Base-by-base conservation (phyloP, 1,140 invertebrate genomes). In the Ceratosolen solmsi region DNA sequence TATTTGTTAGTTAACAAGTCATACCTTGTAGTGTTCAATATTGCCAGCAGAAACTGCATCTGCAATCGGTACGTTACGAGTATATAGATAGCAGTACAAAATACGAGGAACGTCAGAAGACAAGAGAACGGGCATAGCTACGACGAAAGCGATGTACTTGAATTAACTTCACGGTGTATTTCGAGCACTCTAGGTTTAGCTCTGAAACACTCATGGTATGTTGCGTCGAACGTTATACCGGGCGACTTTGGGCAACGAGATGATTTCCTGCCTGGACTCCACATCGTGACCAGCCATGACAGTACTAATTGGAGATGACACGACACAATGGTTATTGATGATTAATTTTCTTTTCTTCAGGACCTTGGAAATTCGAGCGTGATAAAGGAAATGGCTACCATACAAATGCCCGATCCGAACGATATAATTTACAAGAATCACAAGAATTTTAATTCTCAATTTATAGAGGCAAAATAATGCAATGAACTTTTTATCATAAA, bases 101-200 rank as follows among this genome's bases (percentile, higher is more conserved):
- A 84, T 79, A 84, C 76, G 75, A 84, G 79, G 82, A 83, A 83
- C 82, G 75, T 71, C 72, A 79, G 65, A 76, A 70, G 73, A 76
- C 58, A 84, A 71, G 83, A 63, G n/a, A 58, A 84, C 82, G 81
- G 81, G 84, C 83, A 58, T 75, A 79, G 84, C 82, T 82, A 87
- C 86, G 84, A 83, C 84, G 84, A 85, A 87, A 85, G 84, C 87
- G 85, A 87, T 89, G 88, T 87, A 90, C 88, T 90, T 90, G 88
- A 89, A 90, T 90, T 89, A 87, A 89, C 87, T 86, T 85, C 86
- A 84, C 73, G 82, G 87, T 87, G 84, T 90, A 90, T 90, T 89
- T 89, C 87, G 87, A 87, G 88, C 87, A 85, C 85, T 89, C 88
- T 89, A 84, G 87, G 86, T 89, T 89, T 89, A 89, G 89, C 88